These are phyloP conservation scores for Fundulus diaphanus DNA, from an alignment of 2,797 vertebrate species.

Conservation along the genomic window DNA sequence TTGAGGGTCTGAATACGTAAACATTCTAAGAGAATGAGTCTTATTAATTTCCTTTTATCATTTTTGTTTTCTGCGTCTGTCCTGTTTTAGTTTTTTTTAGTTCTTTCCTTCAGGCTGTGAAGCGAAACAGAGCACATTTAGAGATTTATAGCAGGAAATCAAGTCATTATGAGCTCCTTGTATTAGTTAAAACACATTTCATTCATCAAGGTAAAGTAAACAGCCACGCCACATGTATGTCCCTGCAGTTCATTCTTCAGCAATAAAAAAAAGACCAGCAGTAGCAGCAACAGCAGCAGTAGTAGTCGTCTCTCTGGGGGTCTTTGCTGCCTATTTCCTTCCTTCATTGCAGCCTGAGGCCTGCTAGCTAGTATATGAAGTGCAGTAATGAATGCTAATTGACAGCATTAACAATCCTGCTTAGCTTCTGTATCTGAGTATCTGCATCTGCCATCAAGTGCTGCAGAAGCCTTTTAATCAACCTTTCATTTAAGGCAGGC, in stretches of 20 bases:
- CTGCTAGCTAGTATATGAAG: not conserved
- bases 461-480: no score
- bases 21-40: constrained; percentile 18
- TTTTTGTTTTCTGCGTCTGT: not conserved
- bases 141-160: constrained; percentile 40
- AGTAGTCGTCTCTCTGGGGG: not conserved
- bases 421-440: not conserved
- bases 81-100: constrained; percentile 18
- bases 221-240: constrained; percentile 3
- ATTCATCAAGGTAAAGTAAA: constrained; percentile 5
- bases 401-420: not conserved
- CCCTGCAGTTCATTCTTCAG: not conserved
- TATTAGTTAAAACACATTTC: constrained; percentile 5
- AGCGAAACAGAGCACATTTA: constrained; percentile 9
- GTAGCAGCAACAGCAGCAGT: not conserved
- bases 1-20: constrained; percentile 4
- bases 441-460: no score
- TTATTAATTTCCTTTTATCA: constrained; percentile 8
- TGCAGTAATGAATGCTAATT: not conserved
- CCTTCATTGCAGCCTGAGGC: not conserved
- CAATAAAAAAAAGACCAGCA: constrained; percentile 6
- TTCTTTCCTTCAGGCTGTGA: constrained; percentile 16
- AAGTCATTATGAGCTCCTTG: constrained; percentile 20
- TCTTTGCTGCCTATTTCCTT: not conserved
- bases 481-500: no score